Base-by-base conservation (phyloP, 1,140 invertebrate species). In the Cyrtorhinus lividipennis region DNA sequence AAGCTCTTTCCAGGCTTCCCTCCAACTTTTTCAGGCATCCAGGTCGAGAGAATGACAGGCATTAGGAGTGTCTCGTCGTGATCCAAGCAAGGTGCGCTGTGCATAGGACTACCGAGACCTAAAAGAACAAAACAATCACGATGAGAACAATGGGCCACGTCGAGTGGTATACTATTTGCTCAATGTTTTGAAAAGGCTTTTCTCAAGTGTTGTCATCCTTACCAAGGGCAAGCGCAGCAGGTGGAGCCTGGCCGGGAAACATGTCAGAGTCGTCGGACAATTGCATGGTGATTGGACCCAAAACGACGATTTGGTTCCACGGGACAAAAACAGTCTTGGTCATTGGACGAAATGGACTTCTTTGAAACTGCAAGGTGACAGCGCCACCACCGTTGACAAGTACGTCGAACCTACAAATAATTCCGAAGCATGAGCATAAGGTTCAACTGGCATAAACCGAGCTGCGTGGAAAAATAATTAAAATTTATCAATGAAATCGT, bases 381-480 rank as follows among this genome's bases (percentile, higher is more conserved):
- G 94, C 93, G n/a, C 95, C 93, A 59, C 96, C 95, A 20, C 96
- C 96, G 77, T 99, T 98, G 25, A 99, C 95, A 68, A 99, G 77
- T 45, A 99, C 86, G 78, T 98, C 95, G 79, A 98, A 99, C 87
- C 95, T 97, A 73, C 25, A 3, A 53, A 44, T n/a, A n/a, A n/a
- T n/a, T n/a, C n/a, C n/a, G n/a, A n/a, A n/a, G n/a, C n/a, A n/a
- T n/a, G n/a, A n/a, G n/a, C n/a, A n/a, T n/a, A n/a, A n/a, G n/a
- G n/a, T n/a, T n/a, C n/a, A n/a, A n/a, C n/a, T n/a, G n/a, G n/a
- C n/a, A n/a, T n/a, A 67, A 73, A 69, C 58, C 2, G 30, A 24
- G 25, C 22, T 57, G 22, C 15, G 53, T 15, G 23, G 22, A 56
- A 15, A 56, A 56, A n/a, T n/a, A n/a, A n/a, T n/a, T n/a, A n/a